Percentiles rank a stretch among this genome's conserved stretches.
Evolutionary conservation across 2,888 invertebrate species (phyloP).

Genomic region (Epicampocera succincta): DNA sequence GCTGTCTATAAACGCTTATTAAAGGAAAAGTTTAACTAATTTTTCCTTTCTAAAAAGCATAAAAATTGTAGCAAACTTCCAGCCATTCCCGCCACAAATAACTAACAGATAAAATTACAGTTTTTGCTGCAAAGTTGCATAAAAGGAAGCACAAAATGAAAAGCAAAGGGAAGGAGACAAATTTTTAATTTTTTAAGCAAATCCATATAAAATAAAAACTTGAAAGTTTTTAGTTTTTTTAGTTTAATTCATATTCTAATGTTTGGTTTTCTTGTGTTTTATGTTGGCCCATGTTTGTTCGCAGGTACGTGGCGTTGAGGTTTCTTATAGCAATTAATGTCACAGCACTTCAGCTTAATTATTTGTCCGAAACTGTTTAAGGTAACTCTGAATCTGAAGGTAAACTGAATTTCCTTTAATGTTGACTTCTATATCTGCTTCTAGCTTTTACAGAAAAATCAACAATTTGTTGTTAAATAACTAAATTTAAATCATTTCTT

Average conservation of each 20-base stretch:
- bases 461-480: slow-evolving; percentile 32
- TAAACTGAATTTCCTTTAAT: slow-evolving; percentile 62
- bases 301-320: slow-evolving; percentile 44
- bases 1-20: slow-evolving; percentile 3
- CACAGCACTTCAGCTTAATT: slow-evolving; percentile 32
- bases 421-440: background rate
- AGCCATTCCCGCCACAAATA: background rate
- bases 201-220: background rate
- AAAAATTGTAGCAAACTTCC: slow-evolving; percentile 32
- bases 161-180: slow-evolving; percentile 10
- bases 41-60: slow-evolving; percentile 62
- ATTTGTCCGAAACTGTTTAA: slow-evolving; percentile 6
- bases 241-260: slow-evolving; percentile 33
- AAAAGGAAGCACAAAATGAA: background rate
- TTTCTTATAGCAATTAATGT: slow-evolving; percentile 21
- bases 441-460: background rate
- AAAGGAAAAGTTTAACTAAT: slow-evolving; percentile 45
- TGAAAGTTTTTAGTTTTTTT: background rate
- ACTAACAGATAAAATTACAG: background rate
- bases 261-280: background rate
- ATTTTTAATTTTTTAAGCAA: background rate
- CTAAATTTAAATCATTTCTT: background rate
- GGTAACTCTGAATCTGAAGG: slow-evolving; percentile 53
- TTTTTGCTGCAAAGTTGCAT: background rate
- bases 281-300: slow-evolving; percentile 47